Base-by-base conservation (phyloP, 2,113 vertebrate species). In the Pontoporia blainvillei region DNA sequence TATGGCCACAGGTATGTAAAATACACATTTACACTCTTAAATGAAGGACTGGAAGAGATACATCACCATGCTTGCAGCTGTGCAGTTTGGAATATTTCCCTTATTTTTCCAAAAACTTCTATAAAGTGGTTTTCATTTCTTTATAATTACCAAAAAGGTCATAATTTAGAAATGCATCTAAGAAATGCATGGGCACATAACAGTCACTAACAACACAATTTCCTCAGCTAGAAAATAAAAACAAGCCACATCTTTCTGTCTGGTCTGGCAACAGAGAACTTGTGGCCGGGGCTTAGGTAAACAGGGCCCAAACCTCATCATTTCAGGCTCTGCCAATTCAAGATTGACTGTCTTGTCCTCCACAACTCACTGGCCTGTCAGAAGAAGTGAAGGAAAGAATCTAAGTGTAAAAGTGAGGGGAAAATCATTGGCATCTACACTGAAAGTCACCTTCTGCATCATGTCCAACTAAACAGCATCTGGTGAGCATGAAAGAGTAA, bases 91-190 rank as follows among this genome's bases (percentile, higher is more conserved):
- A 73, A 29, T 1, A 1, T 25, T 72, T 92, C 41, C 11, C 17
- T n/a, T 69, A 41, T 71, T 96, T 92, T 73, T 29, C 75, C 21
- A 57, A 25, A 95, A 39, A 27, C 66, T 76, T 91, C 31, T 57
- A 23, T 69, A 71, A 86, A 61, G 31, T 90, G 25, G 3, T 85
- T 95, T 97, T 90, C 71, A 76, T 86, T 87, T 86, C 31, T 76
- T 93, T 83, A 54, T 78, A 86, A 86, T 93, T 85, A 72, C 31
- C 36, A 39, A 82, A 81, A 44, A 71, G 46, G 8, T 61, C 34
- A 7, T 71, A 83, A 73, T 78, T 86, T 91, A 96, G 86, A 96
- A 89, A 86, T 46, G 29, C 23, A 79, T 15, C 36, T 31, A 69
- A 96, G 79, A 92, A 86, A 44, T 18, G 57, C 75, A 31, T 21